Base-by-base conservation (phyloP, 2,888 invertebrate species). In the Tinea trinotella region DNA sequence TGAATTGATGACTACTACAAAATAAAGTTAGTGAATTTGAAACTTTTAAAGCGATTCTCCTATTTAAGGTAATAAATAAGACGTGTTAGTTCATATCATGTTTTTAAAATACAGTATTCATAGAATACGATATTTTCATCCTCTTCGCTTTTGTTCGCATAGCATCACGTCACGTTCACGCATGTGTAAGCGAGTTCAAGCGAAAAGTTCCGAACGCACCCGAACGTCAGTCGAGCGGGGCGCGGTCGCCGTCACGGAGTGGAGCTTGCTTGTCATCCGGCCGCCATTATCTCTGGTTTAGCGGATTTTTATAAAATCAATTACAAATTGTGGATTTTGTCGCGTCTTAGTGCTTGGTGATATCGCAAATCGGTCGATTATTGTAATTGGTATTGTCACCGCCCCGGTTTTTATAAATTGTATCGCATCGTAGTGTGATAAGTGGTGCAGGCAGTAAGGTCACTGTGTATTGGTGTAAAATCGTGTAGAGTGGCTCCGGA, bases 211-310 rank as follows among this genome's bases (percentile, higher is more conserved):
- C 83, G 84, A 83, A 74, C 71, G 73, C 66, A 66, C 63, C 82
- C 84, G 85, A 83, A 77, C 80, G 79, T 83, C 86, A 85, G 86
- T 85, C 82, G 83, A 85, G 85, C 84, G 86, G 84, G 85, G 86
- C 85, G 87, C 87, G 88, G 88, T 87, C 87, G 87, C 84, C 81
- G 87, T 87, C 87, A 87, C 84, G 83, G 83, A 86, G 77, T 68
- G 76, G 12, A 82, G 86, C 82, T 84, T 85, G 83, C 76, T 78
- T 84, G 87, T 88, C 88, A 88, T 81, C 77, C 79, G 82, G 85
- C 83, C 86, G 88, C 88, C 88, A 88, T 88, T 87, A 87, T 85
- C 87, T 88, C 79, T 83, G 87, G 88, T 86, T 80, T 74, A 81
- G 81, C 85, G 85, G 71, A 73, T 77, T 82, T 80, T 76, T 70